These are phyloP conservation scores for Zygaena filipendulae DNA, from an alignment of 2,888 invertebrate genomes.

Conservation along the genomic window DNA sequence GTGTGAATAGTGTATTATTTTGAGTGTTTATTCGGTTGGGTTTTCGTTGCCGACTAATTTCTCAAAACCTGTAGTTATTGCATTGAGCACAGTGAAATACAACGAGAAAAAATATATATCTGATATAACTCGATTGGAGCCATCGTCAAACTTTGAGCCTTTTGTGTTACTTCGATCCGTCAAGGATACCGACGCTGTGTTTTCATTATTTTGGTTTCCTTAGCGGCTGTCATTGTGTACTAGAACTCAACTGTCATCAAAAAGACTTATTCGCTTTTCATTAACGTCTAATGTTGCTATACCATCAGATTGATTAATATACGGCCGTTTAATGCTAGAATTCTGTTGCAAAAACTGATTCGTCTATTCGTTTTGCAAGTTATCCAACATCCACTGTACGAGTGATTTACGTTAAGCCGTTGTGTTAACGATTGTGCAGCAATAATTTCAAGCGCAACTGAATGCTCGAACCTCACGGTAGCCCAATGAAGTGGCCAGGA, in stretches of 20 bases:
- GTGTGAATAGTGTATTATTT: slow-evolving; percentile 72
- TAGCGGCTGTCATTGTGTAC: slow-evolving; percentile 62
- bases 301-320: too few species aligned
- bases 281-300: too few species aligned
- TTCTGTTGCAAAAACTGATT: too few species aligned
- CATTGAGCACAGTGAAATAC: slow-evolving; percentile 30
- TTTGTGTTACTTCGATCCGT: slow-evolving; percentile 70
- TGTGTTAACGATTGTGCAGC: slow-evolving; percentile 43
- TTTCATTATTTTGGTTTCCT: slow-evolving; percentile 64
- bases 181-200: slow-evolving; percentile 61
- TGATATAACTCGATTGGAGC: too few species aligned
- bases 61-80: slow-evolving; percentile 50
- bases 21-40: slow-evolving; percentile 69
- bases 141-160: too few species aligned
- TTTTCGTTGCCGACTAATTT: slow-evolving; percentile 71
- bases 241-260: slow-evolving; percentile 50
- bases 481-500: slow-evolving; percentile 84
- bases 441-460: slow-evolving; percentile 52
- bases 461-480: slow-evolving; percentile 69
- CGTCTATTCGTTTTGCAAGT: too few species aligned
- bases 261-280: too few species aligned
- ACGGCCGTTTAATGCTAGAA: too few species aligned
- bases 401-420: too few species aligned
- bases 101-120: too few species aligned
- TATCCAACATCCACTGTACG: too few species aligned